These are phyloP conservation scores for Takifugu bimaculatus DNA, from an alignment of 2,113 vertebrate species.

Conservation along the genomic window DNA sequence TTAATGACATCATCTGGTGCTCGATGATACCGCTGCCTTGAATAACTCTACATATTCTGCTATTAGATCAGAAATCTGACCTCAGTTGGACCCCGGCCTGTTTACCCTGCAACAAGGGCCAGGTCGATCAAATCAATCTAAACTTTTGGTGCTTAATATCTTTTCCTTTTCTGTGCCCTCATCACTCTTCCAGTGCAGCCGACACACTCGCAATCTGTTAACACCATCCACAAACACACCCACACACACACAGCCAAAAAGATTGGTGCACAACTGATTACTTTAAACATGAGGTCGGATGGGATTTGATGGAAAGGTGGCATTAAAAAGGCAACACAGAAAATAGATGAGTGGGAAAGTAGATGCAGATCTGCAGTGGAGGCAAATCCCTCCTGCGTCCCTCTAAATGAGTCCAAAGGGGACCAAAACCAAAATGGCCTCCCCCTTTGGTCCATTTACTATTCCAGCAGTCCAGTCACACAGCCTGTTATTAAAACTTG, in stretches of 20 bases:
- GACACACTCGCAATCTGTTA: constrained; percentile 32
- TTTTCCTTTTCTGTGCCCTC: no score
- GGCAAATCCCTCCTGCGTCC: constrained; percentile 61
- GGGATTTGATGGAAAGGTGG: constrained; percentile 57
- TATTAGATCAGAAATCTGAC: no score
- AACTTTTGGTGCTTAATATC: no score
- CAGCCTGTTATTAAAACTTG: constrained; percentile 37
- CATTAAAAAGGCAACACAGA: constrained; percentile 64
- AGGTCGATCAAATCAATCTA: no score
- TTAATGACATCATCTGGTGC: not conserved
- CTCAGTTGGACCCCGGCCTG: no score
- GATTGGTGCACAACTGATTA: constrained; percentile 89
- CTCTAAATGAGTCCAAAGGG: constrained; percentile 60
- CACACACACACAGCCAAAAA: constrained; percentile 45
- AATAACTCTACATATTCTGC: not conserved
- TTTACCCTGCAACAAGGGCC: no score
- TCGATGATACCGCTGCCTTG: not conserved
- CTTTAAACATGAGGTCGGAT: constrained; percentile 80
- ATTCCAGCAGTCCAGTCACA: constrained; percentile 52
- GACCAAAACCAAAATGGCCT: constrained; percentile 61
- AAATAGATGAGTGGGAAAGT: constrained; percentile 64
- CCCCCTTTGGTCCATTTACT: constrained; percentile 50
- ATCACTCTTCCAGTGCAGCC: not conserved
- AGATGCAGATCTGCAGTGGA: constrained; percentile 68
- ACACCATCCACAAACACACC: not conserved